Conservation (phyloP, 2,888 invertebrate species). For the Tachina grossa region DNA sequence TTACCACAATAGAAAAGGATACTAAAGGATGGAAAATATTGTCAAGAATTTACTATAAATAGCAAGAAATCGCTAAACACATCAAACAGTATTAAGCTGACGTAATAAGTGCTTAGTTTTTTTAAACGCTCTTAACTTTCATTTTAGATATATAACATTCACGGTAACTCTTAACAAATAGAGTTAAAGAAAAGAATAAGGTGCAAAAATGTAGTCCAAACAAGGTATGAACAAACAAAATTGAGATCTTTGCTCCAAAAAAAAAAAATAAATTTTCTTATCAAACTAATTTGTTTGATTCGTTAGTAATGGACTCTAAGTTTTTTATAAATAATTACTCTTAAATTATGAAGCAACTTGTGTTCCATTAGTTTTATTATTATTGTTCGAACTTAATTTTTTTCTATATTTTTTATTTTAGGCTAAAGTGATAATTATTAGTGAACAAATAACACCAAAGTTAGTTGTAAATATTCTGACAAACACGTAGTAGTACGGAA, state of each 20-base stretch:
- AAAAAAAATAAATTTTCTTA: too few species aligned
- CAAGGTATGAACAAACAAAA: conserved; percentile 27
- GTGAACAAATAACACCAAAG: too few species aligned
- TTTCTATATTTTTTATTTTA: too few species aligned
- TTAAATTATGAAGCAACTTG: too few species aligned
- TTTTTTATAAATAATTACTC: too few species aligned
- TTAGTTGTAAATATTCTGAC: too few species aligned
- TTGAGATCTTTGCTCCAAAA: neutral
- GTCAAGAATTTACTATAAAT: conserved; percentile 59
- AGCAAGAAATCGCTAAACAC: conserved; percentile 30
- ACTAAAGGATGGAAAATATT: neutral
- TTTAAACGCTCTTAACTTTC: neutral
- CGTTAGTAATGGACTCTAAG: too few species aligned
- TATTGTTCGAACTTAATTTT: too few species aligned
- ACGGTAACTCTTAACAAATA: neutral
- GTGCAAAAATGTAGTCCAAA: conserved; percentile 54
- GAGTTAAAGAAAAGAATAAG: neutral
- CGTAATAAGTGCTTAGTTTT: conserved; percentile 15
- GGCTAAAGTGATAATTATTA: too few species aligned
- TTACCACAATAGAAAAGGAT: conserved; percentile 25
- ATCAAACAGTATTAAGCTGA: conserved; percentile 36
- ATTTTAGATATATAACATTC: neutral
- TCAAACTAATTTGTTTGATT: too few species aligned
- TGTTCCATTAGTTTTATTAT: too few species aligned
- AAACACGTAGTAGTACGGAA: too few species aligned